phyloP scores from a whole-genome alignment of 2,797 vertebrate species.

The Cynodonichthys magdalenae region DNA sequence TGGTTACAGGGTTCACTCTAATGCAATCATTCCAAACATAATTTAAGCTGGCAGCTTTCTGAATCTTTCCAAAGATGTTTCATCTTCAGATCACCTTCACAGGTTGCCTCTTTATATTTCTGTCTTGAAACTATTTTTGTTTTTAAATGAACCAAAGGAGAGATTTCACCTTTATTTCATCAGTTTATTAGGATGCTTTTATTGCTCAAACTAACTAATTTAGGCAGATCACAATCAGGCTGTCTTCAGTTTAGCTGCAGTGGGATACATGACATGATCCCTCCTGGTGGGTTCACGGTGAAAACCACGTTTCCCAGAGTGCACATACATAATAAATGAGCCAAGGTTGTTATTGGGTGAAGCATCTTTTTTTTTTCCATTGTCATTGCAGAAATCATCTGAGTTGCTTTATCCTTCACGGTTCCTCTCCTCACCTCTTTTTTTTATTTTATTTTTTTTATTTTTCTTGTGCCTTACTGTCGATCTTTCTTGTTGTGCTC shows the following conservation, averaged over 20 bases:
- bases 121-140: constrained; percentile 10
- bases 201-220: constrained; percentile 22
- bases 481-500: constrained; percentile 46
- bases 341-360: constrained; percentile 60
- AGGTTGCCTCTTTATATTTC: constrained; percentile 12
- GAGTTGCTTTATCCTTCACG: constrained; percentile 27
- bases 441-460: constrained; percentile 5
- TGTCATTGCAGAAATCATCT: constrained; percentile 40
- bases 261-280: constrained; percentile 32
- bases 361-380: constrained; percentile 28
- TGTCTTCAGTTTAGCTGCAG: constrained; percentile 20
- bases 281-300: constrained; percentile 43
- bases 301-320: constrained; percentile 38
- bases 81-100: not conserved
- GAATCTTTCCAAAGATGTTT: no score
- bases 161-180: constrained; percentile 21
- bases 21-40: no score
- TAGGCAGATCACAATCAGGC: constrained; percentile 25
- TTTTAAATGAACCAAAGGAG: not conserved
- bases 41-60: no score
- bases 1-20: no score
- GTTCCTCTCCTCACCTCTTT: constrained; percentile 18
- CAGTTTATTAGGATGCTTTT: constrained; percentile 20
- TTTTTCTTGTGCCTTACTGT: constrained; percentile 14
- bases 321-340: constrained; percentile 59